phyloP scores from a whole-genome alignment of 2,888 invertebrate genomes.

The Pristionchus entomophagus region DNA sequence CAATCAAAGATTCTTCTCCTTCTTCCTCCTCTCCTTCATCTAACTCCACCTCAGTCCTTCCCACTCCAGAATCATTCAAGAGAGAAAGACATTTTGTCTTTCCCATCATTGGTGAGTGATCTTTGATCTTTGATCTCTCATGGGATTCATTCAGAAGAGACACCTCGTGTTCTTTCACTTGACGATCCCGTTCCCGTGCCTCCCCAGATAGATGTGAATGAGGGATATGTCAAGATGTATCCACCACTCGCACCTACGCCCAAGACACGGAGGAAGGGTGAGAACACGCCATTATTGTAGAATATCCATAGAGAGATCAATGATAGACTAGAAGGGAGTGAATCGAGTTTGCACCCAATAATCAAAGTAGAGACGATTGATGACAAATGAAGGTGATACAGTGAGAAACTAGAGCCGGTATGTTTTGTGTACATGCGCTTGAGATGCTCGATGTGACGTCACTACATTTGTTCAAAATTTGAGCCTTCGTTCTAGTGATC shows the following conservation, averaged over 20 bases:
- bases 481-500: too few relatives aligned
- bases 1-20: background rate
- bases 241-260: constrained; percentile 7
- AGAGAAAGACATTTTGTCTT: constrained; percentile 43
- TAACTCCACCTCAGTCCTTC: constrained; percentile 1
- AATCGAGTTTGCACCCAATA: background rate
- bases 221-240: constrained; percentile 48
- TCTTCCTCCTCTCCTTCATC: constrained; percentile 17
- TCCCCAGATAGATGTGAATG: background rate
- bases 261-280: background rate
- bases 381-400: constrained; percentile 5
- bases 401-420: background rate
- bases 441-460: too few relatives aligned
- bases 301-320: too few relatives aligned
- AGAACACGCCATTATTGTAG: background rate
- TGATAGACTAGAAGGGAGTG: background rate
- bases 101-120: constrained; percentile 14
- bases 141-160: background rate
- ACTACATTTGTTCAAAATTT: too few relatives aligned
- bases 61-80: background rate
- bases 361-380: constrained; percentile 26
- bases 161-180: background rate
- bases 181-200: constrained; percentile 30
- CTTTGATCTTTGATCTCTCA: background rate
- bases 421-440: background rate